Evolutionary conservation across 2,797 vertebrate genomes (phyloP).

Genomic region (Lacerta viridis): DNA sequence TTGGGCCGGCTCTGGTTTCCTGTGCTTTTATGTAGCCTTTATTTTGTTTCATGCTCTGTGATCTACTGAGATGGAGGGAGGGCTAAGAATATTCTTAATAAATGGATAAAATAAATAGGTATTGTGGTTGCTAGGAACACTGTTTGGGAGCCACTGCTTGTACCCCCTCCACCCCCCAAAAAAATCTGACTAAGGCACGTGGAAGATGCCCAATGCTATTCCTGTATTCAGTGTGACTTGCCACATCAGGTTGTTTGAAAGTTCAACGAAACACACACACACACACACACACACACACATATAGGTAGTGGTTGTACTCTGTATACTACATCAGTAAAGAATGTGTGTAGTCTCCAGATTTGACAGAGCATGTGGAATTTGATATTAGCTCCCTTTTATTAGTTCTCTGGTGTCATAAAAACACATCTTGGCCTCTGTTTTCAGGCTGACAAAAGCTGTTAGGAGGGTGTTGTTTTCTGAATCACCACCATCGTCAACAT

Average conservation of each 20-base stretch:
- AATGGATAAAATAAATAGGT: background rate
- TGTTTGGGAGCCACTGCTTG: background rate
- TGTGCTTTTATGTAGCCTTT: too few species aligned
- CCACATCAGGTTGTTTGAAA: background rate
- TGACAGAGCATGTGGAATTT: constrained; percentile 25
- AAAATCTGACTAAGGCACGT: background rate
- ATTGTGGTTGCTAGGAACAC: background rate
- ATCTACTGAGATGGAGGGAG: background rate
- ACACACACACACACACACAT: background rate
- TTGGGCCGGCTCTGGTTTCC: too few species aligned
- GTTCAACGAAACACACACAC: background rate
- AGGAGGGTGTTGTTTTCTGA: constrained; percentile 49
- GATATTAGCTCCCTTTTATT: constrained; percentile 31
- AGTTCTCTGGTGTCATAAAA: constrained; percentile 8
- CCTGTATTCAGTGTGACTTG: background rate
- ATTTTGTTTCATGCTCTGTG: background rate
- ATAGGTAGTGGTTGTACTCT: background rate
- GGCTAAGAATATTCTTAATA: background rate
- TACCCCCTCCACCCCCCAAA: background rate
- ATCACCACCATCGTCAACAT: constrained; percentile 10
- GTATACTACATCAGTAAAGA: background rate
- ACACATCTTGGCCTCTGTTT: constrained; percentile 45
- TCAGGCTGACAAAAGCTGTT: constrained; percentile 44
- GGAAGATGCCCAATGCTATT: background rate
- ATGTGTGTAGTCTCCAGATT: constrained; percentile 23